Percentiles rank a stretch among this genome's conserved stretches.
These are phyloP conservation scores for Scrobipalpa atriplicella DNA, from an alignment of 2,888 invertebrate species.

Conservation along the genomic window DNA sequence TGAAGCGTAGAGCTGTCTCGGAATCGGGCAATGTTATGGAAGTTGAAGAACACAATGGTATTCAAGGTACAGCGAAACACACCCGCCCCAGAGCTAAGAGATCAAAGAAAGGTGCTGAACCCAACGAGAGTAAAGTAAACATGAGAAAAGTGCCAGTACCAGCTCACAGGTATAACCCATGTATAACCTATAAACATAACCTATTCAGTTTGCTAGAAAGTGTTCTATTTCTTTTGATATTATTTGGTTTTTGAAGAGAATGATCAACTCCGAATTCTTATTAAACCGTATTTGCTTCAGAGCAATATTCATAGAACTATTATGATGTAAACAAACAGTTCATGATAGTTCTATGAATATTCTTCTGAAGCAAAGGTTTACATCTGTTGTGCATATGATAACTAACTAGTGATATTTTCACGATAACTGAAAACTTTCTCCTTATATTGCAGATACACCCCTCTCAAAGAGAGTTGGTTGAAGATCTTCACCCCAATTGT, in stretches of 20 bases:
- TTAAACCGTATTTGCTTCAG: no score
- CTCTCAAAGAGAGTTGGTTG: slow-evolving; percentile 98
- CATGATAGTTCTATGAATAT: no score
- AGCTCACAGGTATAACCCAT: slow-evolving; percentile 85
- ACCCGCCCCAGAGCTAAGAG: slow-evolving; percentile 69
- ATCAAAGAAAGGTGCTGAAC: slow-evolving; percentile 63
- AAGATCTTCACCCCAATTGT: slow-evolving; percentile 98
- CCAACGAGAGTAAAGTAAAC: slow-evolving; percentile 82
- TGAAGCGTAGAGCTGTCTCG: slow-evolving; percentile 75
- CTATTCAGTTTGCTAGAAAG: background rate
- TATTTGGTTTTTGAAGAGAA: no score
- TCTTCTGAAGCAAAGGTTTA: no score
- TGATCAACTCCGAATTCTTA: no score
- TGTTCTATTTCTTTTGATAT: background rate
- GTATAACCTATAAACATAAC: slow-evolving; percentile 53
- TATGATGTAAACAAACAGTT: no score
- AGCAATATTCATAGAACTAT: no score
- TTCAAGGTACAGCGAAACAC: slow-evolving; percentile 71
- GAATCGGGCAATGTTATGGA: slow-evolving; percentile 84
- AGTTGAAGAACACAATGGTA: slow-evolving; percentile 86
- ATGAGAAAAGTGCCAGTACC: slow-evolving; percentile 94
- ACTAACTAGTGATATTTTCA: no score
- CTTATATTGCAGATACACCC: slow-evolving; percentile 87
- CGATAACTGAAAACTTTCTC: background rate
- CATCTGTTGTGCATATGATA: no score